Percentiles rank a stretch among this genome's conserved stretches.
These are phyloP conservation scores for Drosophila cognata DNA, from an alignment of 2,888 invertebrate species.

Conservation along the genomic window DNA sequence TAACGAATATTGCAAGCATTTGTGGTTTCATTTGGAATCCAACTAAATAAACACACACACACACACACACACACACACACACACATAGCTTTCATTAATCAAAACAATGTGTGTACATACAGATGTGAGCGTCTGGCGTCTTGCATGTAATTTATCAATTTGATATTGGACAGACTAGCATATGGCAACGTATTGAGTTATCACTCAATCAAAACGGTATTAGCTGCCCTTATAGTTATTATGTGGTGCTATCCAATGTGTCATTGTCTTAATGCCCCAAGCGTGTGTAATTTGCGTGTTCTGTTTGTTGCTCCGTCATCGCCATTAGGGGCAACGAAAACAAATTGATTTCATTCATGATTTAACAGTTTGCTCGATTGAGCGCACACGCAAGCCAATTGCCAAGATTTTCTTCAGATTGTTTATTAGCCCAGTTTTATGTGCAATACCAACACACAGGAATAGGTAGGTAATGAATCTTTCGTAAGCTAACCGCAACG, in stretches of 20 bases:
- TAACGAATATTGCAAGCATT: constrained; percentile 42
- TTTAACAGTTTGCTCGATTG: constrained; percentile 66
- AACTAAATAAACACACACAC: constrained; percentile 5
- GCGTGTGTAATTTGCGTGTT: constrained; percentile 54
- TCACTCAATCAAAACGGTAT: constrained; percentile 76
- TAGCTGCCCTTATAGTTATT: constrained; percentile 21
- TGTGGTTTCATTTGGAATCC: constrained; percentile 16
- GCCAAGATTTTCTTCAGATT: constrained; percentile 41
- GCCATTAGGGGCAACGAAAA: constrained; percentile 48
- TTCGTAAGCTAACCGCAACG: constrained; percentile 49
- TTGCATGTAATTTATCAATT: constrained; percentile 62
- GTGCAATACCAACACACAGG: constrained; percentile 10
- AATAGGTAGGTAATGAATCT: constrained; percentile 52
- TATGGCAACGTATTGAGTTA: constrained; percentile 63
- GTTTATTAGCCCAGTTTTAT: constrained; percentile 60
- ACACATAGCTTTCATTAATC: constrained; percentile 57
- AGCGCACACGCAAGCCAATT: constrained; percentile 72
- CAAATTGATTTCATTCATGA: constrained; percentile 76
- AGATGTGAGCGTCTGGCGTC: constrained; percentile 8
- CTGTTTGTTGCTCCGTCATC: constrained; percentile 29
- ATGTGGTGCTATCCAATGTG: constrained; percentile 47
- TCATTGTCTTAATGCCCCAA: constrained; percentile 64
- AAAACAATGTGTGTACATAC: constrained; percentile 28
- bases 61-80: neutral
- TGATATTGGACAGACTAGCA: constrained; percentile 25